These are phyloP conservation scores for Helicoverpa zea DNA, from an alignment of 1,140 invertebrate genomes.

Conservation along the genomic window DNA sequence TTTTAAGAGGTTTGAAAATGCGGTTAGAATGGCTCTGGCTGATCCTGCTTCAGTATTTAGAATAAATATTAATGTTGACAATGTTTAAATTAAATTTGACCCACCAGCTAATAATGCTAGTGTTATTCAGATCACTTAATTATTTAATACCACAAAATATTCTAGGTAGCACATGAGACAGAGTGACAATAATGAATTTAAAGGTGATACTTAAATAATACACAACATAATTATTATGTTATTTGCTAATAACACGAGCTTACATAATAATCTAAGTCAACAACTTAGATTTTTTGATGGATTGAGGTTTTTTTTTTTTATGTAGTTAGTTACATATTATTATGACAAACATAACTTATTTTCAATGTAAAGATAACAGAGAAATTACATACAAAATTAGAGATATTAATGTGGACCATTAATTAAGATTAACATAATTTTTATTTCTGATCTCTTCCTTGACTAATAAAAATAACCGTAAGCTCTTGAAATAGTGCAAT, in stretches of 20 bases:
- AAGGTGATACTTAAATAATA: conserved; percentile 25
- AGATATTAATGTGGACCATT: conserved; percentile 2
- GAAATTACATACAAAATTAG: background rate
- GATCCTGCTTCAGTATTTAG: conserved; percentile 90
- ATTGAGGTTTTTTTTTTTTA: no score
- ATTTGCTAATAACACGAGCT: conserved; percentile 4
- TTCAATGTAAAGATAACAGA: background rate
- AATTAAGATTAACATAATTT: conserved; percentile 24
- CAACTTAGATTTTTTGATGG: no score
- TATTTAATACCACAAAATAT: background rate
- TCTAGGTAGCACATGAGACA: conserved; percentile 14
- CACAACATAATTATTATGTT: background rate
- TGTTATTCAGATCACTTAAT: conserved; percentile 4
- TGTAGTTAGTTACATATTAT: no score
- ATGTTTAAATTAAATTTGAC: conserved; percentile 80
- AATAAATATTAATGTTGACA: conserved; percentile 91
- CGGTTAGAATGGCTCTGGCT: conserved; percentile 88
- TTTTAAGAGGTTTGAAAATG: conserved; percentile 93
- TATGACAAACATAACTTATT: no score
- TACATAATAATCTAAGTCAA: background rate
- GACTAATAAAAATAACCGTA: background rate
- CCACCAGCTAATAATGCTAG: background rate
- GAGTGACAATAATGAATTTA: conserved; percentile 16
- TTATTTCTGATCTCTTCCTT: conserved; percentile 22
- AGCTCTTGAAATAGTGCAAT: conserved; percentile 19